Conservation (phyloP, 2,113 vertebrate species). For the Clarias batrachus region DNA sequence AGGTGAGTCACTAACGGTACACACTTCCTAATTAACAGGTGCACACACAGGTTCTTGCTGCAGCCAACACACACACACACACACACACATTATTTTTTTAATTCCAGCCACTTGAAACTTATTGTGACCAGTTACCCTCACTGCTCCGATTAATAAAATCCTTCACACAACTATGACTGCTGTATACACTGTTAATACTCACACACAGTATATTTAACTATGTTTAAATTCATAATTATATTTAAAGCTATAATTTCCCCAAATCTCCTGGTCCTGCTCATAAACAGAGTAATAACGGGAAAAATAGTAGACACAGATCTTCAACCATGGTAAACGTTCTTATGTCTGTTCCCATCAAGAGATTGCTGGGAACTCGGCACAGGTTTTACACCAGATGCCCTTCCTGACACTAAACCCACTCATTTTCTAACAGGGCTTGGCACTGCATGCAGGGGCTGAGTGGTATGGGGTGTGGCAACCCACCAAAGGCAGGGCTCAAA, state of each 20-base stretch:
- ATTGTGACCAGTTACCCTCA: not conserved
- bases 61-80: conserved; percentile 1
- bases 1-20: not conserved
- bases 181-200: not conserved
- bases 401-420: too few species aligned
- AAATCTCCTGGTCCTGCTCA: not conserved
- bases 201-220: not conserved
- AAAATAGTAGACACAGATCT: not conserved
- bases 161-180: not conserved
- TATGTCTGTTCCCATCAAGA: too few species aligned
- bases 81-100: not conserved
- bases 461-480: too few species aligned
- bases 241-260: not conserved
- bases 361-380: too few species aligned
- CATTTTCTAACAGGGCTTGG: too few species aligned
- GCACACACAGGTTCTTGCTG: not conserved
- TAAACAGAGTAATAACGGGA: not conserved
- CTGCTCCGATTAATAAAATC: not conserved
- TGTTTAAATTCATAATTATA: not conserved
- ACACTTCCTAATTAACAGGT: not conserved
- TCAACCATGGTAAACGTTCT: not conserved
- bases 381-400: too few species aligned
- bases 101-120: not conserved
- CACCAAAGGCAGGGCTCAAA: too few species aligned
- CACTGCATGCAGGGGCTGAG: too few species aligned